phyloP scores from a whole-genome alignment of 2,888 invertebrate species.

The Ischnus inquisitorius region DNA sequence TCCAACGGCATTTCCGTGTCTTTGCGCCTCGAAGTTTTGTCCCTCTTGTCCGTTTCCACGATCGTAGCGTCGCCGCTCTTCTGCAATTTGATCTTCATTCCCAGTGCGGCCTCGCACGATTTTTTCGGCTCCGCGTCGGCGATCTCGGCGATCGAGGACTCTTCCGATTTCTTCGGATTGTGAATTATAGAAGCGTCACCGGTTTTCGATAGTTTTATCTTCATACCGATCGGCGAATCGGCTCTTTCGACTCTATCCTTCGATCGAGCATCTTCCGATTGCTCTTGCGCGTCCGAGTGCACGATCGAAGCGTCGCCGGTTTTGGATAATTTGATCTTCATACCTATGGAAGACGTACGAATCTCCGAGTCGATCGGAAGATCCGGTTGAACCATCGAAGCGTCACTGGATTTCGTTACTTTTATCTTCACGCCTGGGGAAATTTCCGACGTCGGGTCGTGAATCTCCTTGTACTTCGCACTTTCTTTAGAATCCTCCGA shows the following conservation, averaged over 20 bases:
- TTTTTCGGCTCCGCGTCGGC: slow-evolving; percentile 63
- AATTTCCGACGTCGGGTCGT: slow-evolving; percentile 59
- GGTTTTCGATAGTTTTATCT: slow-evolving; percentile 81
- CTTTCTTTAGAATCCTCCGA: slow-evolving; percentile 75
- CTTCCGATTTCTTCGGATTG: slow-evolving; percentile 55
- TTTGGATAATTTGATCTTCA: slow-evolving; percentile 83
- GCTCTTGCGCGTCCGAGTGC: slow-evolving; percentile 76
- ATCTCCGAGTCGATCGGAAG: neutral
- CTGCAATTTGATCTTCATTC: slow-evolving; percentile 55
- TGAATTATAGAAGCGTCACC: slow-evolving; percentile 80
- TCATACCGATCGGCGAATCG: slow-evolving; percentile 81
- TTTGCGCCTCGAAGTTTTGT: slow-evolving; percentile 74
- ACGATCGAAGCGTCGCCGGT: slow-evolving; percentile 81
- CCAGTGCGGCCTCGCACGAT: slow-evolving; percentile 12
- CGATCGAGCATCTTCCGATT: slow-evolving; percentile 69
- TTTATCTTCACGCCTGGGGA: slow-evolving; percentile 72
- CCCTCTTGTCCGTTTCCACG: slow-evolving; percentile 75
- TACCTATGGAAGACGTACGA: slow-evolving; percentile 73
- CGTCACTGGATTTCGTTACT: slow-evolving; percentile 60
- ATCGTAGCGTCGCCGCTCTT: slow-evolving; percentile 71
- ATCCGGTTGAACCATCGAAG: slow-evolving; percentile 72
- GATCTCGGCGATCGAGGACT: slow-evolving; percentile 37
- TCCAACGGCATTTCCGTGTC: slow-evolving; percentile 74
- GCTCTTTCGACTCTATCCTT: slow-evolving; percentile 76
- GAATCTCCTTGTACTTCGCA: slow-evolving; percentile 68